Percentiles rank a stretch among this genome's conserved stretches.
Conservation (phyloP, 2,888 invertebrate genomes). For the Tetropium fuscum region DNA sequence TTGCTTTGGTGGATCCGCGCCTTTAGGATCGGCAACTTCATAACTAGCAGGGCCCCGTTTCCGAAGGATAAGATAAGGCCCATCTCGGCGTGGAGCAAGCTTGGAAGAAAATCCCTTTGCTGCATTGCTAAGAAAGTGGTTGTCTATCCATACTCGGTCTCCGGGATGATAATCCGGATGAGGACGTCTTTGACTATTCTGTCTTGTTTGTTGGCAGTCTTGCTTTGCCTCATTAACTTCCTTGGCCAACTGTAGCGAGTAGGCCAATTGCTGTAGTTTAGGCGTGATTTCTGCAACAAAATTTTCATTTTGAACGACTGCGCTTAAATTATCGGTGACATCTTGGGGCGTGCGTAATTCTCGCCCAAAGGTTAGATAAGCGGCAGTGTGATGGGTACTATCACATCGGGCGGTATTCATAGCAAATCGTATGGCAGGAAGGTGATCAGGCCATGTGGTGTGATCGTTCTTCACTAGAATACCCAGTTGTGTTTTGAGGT, state of each 20-base stretch:
- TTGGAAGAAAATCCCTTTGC: slow-evolving; percentile 44
- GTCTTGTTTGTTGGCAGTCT: slow-evolving; percentile 38
- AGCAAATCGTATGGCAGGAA: slow-evolving; percentile 52
- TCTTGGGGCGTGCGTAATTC: slow-evolving; percentile 44
- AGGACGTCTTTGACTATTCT: slow-evolving; percentile 37
- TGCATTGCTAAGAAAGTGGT: slow-evolving; percentile 46
- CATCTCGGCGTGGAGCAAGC: slow-evolving; percentile 52
- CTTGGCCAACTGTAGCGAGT: slow-evolving; percentile 33
- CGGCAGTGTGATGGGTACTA: slow-evolving; percentile 50
- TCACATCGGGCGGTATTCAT: slow-evolving; percentile 54
- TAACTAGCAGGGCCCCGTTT: slow-evolving; percentile 29
- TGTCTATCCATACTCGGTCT: slow-evolving; percentile 44
- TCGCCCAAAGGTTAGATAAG: slow-evolving; percentile 45
- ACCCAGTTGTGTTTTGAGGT: too few species aligned
- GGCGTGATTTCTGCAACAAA: slow-evolving; percentile 35
- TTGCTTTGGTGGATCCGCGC: slow-evolving; percentile 10
- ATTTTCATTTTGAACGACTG: slow-evolving; percentile 27
- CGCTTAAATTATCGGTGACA: slow-evolving; percentile 22
- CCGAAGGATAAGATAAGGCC: slow-evolving; percentile 49
- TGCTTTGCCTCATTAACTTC: slow-evolving; percentile 39
- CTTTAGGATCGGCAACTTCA: slow-evolving; percentile 22
- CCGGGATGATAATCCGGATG: slow-evolving; percentile 43
- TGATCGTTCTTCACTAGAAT: slow-evolving; percentile 51
- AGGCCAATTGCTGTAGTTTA: slow-evolving; percentile 20
- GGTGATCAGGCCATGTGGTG: slow-evolving; percentile 44